A percentile compares a stretch with the other conserved stretches of the same genome.
Conservation (phyloP, 2,113 vertebrate genomes). For the Anoura caudifer region DNA sequence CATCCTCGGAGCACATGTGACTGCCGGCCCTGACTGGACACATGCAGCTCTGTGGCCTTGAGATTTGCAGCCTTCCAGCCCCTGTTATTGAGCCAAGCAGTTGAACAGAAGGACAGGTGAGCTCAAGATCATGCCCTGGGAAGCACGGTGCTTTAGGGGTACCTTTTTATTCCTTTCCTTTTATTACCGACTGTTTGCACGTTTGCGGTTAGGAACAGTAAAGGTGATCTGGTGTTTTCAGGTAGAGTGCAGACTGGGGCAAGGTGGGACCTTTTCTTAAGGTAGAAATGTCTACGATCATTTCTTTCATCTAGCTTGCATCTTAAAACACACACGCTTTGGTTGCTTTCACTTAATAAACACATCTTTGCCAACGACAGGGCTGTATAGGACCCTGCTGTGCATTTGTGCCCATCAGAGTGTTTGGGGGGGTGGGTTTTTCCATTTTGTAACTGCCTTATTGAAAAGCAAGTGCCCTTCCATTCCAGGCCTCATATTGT, state of each 20-base stretch:
- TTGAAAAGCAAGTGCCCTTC: slow-evolving; percentile 79
- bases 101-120: background rate
- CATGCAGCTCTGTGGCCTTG: background rate
- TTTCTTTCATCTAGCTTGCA: background rate
- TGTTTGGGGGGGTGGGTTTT: background rate
- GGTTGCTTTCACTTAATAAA: background rate
- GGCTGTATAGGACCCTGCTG: background rate
- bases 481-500: slow-evolving; percentile 80
- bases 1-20: background rate
- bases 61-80: background rate
- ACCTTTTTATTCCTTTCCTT: background rate
- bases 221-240: background rate
- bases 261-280: background rate
- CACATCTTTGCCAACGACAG: background rate
- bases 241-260: background rate
- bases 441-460: slow-evolving; percentile 72
- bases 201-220: background rate
- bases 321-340: background rate
- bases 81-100: background rate
- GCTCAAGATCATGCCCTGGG: background rate
- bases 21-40: background rate
- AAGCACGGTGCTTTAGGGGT: slow-evolving; percentile 9
- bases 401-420: background rate
- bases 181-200: background rate
- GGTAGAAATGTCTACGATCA: background rate